Evolutionary conservation across 1,140 invertebrate species (phyloP).

Genomic region (Drosophila pectinifera): DNA sequence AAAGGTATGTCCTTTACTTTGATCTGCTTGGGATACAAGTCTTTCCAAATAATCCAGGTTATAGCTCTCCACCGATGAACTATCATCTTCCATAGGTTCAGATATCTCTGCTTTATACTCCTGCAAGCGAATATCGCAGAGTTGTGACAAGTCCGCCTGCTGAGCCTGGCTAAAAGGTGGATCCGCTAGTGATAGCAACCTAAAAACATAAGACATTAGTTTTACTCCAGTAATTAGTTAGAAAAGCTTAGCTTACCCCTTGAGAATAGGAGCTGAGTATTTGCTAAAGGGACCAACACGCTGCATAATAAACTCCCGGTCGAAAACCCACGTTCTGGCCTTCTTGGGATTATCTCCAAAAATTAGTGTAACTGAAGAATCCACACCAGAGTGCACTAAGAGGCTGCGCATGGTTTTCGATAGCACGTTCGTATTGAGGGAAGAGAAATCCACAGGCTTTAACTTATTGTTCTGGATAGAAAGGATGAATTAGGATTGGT

Average conservation of each 20-base stretch:
- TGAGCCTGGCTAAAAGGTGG: constrained; percentile 49
- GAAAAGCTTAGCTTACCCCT: constrained; percentile 34
- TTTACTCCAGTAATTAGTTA: not conserved
- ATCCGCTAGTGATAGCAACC: constrained; percentile 59
- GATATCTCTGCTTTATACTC: not conserved
- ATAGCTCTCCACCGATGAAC: not conserved
- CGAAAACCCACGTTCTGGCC: constrained; percentile 67
- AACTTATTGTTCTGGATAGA: constrained; percentile 55
- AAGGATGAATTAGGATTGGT: not conserved
- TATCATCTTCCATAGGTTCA: not conserved
- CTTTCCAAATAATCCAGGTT: constrained; percentile 15
- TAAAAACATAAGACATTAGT: constrained; percentile 4
- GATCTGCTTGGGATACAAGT: not conserved
- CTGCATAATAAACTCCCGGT: constrained; percentile 57
- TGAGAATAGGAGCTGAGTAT: constrained; percentile 58
- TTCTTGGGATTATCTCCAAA: constrained; percentile 71
- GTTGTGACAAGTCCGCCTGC: constrained; percentile 22
- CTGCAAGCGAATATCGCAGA: constrained; percentile 24
- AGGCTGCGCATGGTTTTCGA: constrained; percentile 59
- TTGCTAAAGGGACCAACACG: constrained; percentile 45
- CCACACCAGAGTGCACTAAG: constrained; percentile 64
- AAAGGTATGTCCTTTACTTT: not conserved
- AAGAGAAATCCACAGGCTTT: constrained; percentile 58
- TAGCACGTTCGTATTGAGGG: constrained; percentile 42
- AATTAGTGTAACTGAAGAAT: constrained; percentile 58